Evolutionary conservation across 2,113 vertebrate genomes (phyloP), one percentile per base, ranked within the genome.

Genomic region (Bostrychus sinensis): DNA sequence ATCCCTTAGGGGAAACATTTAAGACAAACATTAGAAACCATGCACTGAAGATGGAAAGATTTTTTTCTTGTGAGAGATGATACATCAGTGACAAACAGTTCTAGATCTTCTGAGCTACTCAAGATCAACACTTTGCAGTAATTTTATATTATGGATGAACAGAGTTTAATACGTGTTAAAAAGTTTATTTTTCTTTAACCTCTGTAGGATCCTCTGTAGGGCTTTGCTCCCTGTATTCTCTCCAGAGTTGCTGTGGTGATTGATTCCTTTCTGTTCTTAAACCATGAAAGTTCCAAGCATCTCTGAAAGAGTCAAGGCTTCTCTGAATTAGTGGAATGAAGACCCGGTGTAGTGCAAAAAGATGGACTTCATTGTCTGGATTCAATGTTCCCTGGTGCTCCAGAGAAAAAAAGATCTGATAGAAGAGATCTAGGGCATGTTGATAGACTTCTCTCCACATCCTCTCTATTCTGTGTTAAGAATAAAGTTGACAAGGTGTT

Each of bases 281-380:
- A 26, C 74, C 55, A 46, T 66, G 62, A 20, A 34, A 43, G 38
- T 77, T 77, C 67, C 66, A 70, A 12, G 61, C 74, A 28, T 65
- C 41, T 5, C 25, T 30, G 55, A 71, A 77, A 41, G 32, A 57
- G 55, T 39, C 8, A 0, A 77, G 60, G 14, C 45, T 53, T 22
- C n/a, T n/a, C 64, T 56, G 63, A 1, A 61, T 34, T 19, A 38
- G 19, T 39, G 67, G 61, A 30, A 43, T 7, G 32, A 75, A 76
- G 28, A 3, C 11, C 63, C 28, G 10, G 64, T 77, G 73, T 39
- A 73, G 64, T 5, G 64, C 30, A 5, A 48, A 0, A 73, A 42
- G 58, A 69, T 73, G 68, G 37, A 64, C 25, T 41, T 80, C 58
- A 61, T 66, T 73, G 45, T 79, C 71, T 54, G 77, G 69, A 53